Conservation (phyloP, 2,888 invertebrate genomes). For the Drosophila subsilvestris region DNA sequence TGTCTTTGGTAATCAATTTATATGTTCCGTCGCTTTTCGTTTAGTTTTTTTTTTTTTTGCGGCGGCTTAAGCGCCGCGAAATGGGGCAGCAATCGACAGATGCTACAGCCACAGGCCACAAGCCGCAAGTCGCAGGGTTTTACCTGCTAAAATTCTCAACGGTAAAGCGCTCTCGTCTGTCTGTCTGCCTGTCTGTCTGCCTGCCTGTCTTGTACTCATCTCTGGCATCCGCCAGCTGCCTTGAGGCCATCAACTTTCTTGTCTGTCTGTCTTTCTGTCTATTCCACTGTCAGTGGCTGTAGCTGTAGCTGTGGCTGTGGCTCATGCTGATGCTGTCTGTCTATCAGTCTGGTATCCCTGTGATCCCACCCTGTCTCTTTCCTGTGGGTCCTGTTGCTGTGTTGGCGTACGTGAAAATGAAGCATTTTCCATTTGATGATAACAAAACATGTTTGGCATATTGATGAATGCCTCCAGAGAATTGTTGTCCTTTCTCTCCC, state of each 20-base stretch:
- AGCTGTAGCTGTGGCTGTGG: too few relatives aligned
- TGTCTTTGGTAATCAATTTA: constrained; percentile 76
- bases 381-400: constrained; percentile 24
- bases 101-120: constrained; percentile 21
- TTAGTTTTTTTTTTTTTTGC: constrained; percentile 28
- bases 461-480: constrained; percentile 78
- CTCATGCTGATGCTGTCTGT: constrained; percentile 2
- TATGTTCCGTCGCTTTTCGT: constrained; percentile 43
- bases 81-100: constrained; percentile 16
- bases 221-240: constrained; percentile 15
- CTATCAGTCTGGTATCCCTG: constrained; percentile 11
- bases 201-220: constrained; percentile 35
- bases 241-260: constrained; percentile 40
- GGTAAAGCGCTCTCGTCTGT: constrained; percentile 16
- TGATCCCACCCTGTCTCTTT: neutral
- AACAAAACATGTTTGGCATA: constrained; percentile 80
- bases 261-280: constrained; percentile 4
- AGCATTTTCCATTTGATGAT: constrained; percentile 79
- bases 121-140: constrained; percentile 19
- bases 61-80: constrained; percentile 23
- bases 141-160: constrained; percentile 62
- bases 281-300: neutral
- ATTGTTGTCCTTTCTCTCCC: constrained; percentile 49
- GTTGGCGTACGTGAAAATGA: constrained; percentile 77
- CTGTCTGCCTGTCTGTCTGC: neutral